Conservation (phyloP, 2,797 vertebrate genomes). For the Sparus aurata region DNA sequence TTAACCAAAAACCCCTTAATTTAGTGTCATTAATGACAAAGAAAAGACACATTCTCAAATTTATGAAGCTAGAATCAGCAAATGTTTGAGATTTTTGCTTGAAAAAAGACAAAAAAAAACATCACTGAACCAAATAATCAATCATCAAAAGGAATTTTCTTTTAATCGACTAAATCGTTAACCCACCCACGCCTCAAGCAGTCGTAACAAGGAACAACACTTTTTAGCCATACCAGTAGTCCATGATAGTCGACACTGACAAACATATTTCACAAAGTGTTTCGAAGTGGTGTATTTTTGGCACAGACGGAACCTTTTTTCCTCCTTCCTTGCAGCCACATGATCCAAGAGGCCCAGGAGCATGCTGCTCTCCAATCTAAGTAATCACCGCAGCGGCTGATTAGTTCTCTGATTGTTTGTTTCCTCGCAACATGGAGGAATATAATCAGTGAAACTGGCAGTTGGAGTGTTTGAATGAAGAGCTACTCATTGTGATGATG, state of each 20-base stretch:
- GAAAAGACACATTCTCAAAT: too few relatives aligned
- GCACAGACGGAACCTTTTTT: neutral
- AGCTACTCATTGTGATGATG: neutral
- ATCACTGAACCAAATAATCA: too few relatives aligned
- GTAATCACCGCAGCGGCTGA: slow-evolving; percentile 11
- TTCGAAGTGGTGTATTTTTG: neutral
- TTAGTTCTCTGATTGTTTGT: neutral
- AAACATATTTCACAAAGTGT: neutral
- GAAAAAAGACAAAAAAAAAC: too few relatives aligned
- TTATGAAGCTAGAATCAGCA: too few relatives aligned
- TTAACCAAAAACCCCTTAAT: too few relatives aligned
- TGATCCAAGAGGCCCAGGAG: neutral
- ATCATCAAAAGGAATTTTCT: too few relatives aligned
- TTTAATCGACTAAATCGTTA: neutral
- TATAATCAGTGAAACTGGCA: neutral
- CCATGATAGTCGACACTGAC: neutral
- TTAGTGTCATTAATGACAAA: too few relatives aligned
- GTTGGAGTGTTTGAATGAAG: neutral
- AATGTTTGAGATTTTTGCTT: too few relatives aligned
- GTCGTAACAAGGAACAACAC: neutral
- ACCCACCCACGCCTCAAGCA: neutral
- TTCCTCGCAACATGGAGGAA: neutral
- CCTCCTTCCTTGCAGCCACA: neutral
- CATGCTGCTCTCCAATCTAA: slow-evolving; percentile 2
- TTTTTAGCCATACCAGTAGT: neutral